phyloP scores from a whole-genome alignment of 2,797 vertebrate species.

The Hybognathus amarus region DNA sequence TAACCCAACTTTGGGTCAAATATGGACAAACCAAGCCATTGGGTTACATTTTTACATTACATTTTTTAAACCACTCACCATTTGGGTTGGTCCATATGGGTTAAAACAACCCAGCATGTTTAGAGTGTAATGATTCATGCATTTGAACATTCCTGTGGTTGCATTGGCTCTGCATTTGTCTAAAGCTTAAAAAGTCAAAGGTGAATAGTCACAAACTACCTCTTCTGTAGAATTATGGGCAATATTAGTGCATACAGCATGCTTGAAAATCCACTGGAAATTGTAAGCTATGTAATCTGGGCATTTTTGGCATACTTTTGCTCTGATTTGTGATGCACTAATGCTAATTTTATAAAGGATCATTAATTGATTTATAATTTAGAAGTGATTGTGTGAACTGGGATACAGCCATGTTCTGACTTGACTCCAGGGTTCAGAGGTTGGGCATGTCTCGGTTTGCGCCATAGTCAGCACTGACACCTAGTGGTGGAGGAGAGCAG shows the following conservation, averaged over 20 bases:
- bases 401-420: background rate
- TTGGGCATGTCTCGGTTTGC: background rate
- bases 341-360: background rate
- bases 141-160: background rate
- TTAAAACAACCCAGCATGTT: no score
- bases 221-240: background rate
- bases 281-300: background rate
- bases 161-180: background rate
- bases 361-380: background rate
- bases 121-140: background rate
- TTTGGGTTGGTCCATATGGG: no score
- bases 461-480: conserved; percentile 33
- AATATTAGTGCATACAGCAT: background rate
- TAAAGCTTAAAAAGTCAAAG: background rate
- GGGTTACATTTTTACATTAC: no score
- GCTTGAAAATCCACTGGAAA: background rate
- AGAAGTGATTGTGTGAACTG: background rate
- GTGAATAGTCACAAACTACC: background rate
- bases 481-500: conserved; percentile 21
- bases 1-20: no score
- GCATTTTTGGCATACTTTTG: background rate
- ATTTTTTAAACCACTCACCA: no score
- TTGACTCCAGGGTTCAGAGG: background rate
- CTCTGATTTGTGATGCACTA: background rate
- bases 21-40: no score